Base-by-base conservation (phyloP, 2,888 invertebrate genomes). In the Teleogryllus oceanicus region DNA sequence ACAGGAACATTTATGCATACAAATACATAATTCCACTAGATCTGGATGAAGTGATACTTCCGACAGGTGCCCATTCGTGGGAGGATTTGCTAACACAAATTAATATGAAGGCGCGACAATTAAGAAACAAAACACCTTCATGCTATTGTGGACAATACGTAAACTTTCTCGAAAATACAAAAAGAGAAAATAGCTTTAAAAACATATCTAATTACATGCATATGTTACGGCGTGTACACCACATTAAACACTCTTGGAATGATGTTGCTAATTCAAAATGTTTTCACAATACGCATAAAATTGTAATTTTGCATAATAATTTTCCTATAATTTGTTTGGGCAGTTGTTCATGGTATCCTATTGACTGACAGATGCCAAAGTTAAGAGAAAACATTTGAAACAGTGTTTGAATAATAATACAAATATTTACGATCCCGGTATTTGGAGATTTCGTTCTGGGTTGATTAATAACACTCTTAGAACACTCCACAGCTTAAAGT, bases 1-100 rank as follows among this genome's bases (percentile, higher is more conserved):
- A 97, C 88, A 93, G 95, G 86, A 94, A 97, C 86, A 92, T 97
- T 89, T 95, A 96, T 87, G 90, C 93, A 83, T 97, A 97, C 87
- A 92, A 94, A 83, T 96, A 95, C 88, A 93, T 97, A 79, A 95
- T 95, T 20, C 89, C 98, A 81, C 89, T 97, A 79, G 98, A 98
- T 87, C 94, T 96, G 83, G 98, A 98, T 88, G 98, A 98, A 88
- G 94, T 97, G 80, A 96, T 98, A 84, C 95, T 98, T 92, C 97
- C 97, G 11, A 89, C 94, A 83, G 91, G 92, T 84, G 90, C 91
- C 82, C 87, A 87, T 10, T 89, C 90, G 1, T 98, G 97, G 96
- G 89, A 89, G 78, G 91, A 92, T 83, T 89, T 97, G 82, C 92
- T 97, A 94, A 89, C 89, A 78, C 91, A 92, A 82, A 91, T 92